Evolutionary conservation across 1,140 invertebrate species (phyloP), one percentile per base, ranked within the genome.

Genomic region (Ctenoplectra terminalis): DNA sequence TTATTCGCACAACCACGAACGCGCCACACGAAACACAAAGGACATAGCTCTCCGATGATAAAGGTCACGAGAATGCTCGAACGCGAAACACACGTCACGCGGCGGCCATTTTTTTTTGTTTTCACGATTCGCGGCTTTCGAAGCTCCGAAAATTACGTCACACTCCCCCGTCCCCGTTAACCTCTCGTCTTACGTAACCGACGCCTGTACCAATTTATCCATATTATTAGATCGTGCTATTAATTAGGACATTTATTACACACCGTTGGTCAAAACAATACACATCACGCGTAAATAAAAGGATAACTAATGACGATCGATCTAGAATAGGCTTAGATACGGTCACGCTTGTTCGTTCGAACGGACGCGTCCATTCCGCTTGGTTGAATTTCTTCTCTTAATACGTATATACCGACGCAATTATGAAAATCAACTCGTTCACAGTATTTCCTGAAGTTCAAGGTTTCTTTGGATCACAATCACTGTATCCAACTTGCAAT

Each of bases 81-180:
- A 71, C 6, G 26, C 46, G 29, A 7, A 31, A 8, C 1, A 11
- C 29, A 26, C 15, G 4, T 48, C 15, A 5, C 15, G 11, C 20
- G 20, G 29, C 17, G 13, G 72, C 72, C 72, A 74, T 74, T 20
- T 63, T 61, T 60, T 23, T 15, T n/a, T n/a, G n/a, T 60, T 31
- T n/a, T 11, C 6, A 31, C 13, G 20, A 8, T 20, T 9, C 23
- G 26, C 23, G 4, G 20, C n/a, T 9, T 11, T 46, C 13, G 40
- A 5, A 3, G 15, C 29, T 50, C 34, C 37, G 52, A 13, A 20
- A 17, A 58, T 58, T 11, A 15, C 9, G 26, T 9, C 46, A 15
- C 3, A 9, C 6, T 43, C 17, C 63, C 23, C 43, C 23, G n/a
- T 26, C 43, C 63, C 63, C n/a, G n/a, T n/a, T n/a, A n/a, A 40